Evolutionary conservation across 2,888 invertebrate species (phyloP).

Genomic region (Omphaloscelis lunosa): DNA sequence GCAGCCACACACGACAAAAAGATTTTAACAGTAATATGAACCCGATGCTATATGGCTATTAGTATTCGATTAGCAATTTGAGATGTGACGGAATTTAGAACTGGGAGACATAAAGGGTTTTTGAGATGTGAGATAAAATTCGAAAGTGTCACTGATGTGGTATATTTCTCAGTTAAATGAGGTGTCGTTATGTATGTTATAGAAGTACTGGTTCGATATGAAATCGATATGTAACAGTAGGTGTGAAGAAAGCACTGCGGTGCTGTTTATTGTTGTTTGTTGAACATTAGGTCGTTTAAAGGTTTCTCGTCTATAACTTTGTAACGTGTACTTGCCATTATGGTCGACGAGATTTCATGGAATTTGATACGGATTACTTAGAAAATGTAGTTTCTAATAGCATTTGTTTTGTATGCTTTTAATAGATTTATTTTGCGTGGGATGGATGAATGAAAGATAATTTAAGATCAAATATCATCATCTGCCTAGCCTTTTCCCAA

Average conservation of each 20-base stretch:
- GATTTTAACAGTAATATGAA: constrained; percentile 81
- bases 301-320: constrained; percentile 23
- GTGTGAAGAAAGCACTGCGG: constrained; percentile 71
- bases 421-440: background rate
- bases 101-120: constrained; percentile 66
- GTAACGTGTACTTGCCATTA: constrained; percentile 21
- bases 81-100: constrained; percentile 79
- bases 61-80: constrained; percentile 85
- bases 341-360: constrained; percentile 15
- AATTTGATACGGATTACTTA: constrained; percentile 34
- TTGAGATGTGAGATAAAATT: constrained; percentile 72
- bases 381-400: background rate
- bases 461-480: background rate
- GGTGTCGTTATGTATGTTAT: constrained; percentile 75
- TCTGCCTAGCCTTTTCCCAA: background rate
- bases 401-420: constrained; percentile 1
- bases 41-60: constrained; percentile 78
- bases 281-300: constrained; percentile 20
- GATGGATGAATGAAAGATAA: constrained; percentile 2
- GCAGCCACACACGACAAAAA: constrained; percentile 84
- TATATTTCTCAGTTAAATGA: constrained; percentile 79
- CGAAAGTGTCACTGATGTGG: constrained; percentile 74
- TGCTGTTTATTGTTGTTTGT: constrained; percentile 59
- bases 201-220: constrained; percentile 73
- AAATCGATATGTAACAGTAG: constrained; percentile 74